These are phyloP conservation scores for Itoplectis maculator DNA, from an alignment of 2,888 invertebrate genomes.

Conservation along the genomic window DNA sequence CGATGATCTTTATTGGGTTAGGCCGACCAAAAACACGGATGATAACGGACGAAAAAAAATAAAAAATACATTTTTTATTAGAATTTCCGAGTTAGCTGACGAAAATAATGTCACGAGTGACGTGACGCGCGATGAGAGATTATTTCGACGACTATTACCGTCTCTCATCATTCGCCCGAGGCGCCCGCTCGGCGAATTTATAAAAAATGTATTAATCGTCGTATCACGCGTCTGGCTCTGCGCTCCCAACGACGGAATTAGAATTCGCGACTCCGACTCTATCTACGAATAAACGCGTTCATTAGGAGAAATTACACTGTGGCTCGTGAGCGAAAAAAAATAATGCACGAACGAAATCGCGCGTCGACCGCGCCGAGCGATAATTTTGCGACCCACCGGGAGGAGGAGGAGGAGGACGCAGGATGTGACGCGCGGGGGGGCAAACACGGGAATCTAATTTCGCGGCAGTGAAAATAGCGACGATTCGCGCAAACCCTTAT, in stretches of 20 bases:
- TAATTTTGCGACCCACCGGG: not conserved
- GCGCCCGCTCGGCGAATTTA: not conserved
- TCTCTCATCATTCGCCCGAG: not conserved
- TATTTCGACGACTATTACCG: not conserved
- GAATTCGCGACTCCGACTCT: not conserved
- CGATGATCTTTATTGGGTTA: not conserved
- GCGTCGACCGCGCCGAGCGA: not conserved
- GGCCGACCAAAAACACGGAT: too few species aligned
- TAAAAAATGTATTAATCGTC: not conserved
- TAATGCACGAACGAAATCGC: not conserved
- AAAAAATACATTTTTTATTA: too few species aligned
- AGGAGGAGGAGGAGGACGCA: not conserved
- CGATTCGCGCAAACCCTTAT: not conserved
- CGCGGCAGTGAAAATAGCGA: not conserved
- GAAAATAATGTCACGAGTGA: not conserved
- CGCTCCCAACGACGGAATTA: not conserved
- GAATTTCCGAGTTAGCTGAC: not conserved
- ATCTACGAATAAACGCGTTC: not conserved
- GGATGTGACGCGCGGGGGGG: too few species aligned
- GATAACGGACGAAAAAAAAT: not conserved
- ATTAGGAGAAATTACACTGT: not conserved
- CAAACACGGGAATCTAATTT: not conserved
- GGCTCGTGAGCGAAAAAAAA: not conserved
- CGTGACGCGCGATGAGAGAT: not conserved
- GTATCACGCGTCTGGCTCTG: not conserved